phyloP scores from a whole-genome alignment of 2,888 invertebrate species.

The Lasioglossum oenotherae region DNA sequence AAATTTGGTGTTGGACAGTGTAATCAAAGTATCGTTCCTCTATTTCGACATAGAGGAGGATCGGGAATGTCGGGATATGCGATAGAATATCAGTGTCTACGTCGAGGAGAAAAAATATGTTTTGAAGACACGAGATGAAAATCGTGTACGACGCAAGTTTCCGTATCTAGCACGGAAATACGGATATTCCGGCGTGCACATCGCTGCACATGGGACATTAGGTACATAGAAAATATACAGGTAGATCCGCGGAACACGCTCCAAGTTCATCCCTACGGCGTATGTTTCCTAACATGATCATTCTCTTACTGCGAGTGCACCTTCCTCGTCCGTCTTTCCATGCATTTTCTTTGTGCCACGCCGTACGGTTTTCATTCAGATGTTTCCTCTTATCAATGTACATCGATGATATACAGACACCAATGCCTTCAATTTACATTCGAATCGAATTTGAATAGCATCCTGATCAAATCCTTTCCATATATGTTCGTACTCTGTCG shows the following conservation, averaged over 20 bases:
- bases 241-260: slow-evolving; percentile 19
- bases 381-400: not conserved
- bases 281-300: slow-evolving; percentile 45
- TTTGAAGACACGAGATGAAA: slow-evolving; percentile 17
- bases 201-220: slow-evolving; percentile 24
- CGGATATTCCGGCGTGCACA: slow-evolving; percentile 6
- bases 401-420: not conserved
- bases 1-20: no score
- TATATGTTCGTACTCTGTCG: not conserved
- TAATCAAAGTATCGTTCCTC: slow-evolving; percentile 3
- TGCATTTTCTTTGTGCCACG: not conserved
- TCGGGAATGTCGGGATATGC: slow-evolving; percentile 6
- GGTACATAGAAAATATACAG: slow-evolving; percentile 20
- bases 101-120: slow-evolving; percentile 22
- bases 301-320: slow-evolving; percentile 15
- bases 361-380: not conserved
- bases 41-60: not conserved
- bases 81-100: slow-evolving; percentile 22
- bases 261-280: slow-evolving; percentile 24
- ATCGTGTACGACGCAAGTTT: slow-evolving; percentile 23
- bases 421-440: not conserved
- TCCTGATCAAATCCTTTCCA: not conserved
- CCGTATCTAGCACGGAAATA: slow-evolving; percentile 5
- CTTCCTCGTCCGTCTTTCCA: slow-evolving; percentile 12
- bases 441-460: slow-evolving; percentile 7